These are phyloP conservation scores for Plestiodon gilberti DNA, from an alignment of 2,113 vertebrate species.

Conservation along the genomic window DNA sequence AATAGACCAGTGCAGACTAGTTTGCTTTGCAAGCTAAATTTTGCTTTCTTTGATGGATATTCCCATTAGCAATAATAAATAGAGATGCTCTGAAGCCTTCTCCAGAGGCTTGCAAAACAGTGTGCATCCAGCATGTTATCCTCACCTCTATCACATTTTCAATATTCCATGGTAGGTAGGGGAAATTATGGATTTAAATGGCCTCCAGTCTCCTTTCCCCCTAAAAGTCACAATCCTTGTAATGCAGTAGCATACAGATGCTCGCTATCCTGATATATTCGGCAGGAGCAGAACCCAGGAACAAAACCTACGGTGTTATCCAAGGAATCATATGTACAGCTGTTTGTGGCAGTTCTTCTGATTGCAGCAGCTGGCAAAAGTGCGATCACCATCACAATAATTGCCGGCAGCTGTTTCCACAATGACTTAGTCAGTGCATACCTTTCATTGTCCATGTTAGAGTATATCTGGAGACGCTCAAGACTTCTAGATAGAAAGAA, in stretches of 20 bases:
- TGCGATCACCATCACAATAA: not conserved
- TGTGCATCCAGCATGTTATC: not conserved
- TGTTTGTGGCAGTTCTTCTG: not conserved
- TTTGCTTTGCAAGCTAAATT: slow-evolving; percentile 11
- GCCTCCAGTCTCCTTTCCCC: not conserved
- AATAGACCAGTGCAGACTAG: not conserved
- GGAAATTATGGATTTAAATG: not conserved
- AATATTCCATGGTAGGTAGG: not conserved
- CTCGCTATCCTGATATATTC: not conserved
- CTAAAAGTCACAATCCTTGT: not conserved
- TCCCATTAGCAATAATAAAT: slow-evolving; percentile 17
- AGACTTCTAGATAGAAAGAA: not conserved
- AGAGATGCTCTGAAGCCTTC: not conserved
- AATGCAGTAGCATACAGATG: not conserved
- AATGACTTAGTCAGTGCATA: not conserved
- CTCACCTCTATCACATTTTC: not conserved
- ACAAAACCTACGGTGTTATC: not conserved
- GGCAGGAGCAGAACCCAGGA: not conserved
- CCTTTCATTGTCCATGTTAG: not conserved
- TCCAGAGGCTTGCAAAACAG: not conserved
- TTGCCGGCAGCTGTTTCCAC: not conserved
- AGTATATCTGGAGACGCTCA: too few relatives aligned
- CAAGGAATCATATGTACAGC: not conserved
- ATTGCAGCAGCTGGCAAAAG: not conserved
- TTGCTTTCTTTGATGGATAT: not conserved